Evolutionary conservation across 1,140 invertebrate species (phyloP).

Genomic region (Rhopalosiphum maidis): DNA sequence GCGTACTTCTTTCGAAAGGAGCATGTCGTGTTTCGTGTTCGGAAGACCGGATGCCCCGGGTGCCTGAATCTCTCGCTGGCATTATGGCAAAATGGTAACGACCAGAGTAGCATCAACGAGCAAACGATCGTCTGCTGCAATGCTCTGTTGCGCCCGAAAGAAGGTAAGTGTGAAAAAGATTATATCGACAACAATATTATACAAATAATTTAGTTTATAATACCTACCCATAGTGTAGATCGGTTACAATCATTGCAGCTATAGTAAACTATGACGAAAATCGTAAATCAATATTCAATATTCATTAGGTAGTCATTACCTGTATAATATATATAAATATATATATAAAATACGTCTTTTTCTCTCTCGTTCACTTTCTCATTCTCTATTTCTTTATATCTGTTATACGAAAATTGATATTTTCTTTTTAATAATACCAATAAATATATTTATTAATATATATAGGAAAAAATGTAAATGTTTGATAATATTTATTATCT

Average conservation of each 20-base stretch:
- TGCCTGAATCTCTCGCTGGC: not conserved
- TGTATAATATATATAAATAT: not conserved
- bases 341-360: not conserved
- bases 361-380: not conserved
- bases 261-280: not conserved
- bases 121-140: not conserved
- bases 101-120: not conserved
- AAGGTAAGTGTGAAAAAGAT: conserved; percentile 39
- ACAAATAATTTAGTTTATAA: not conserved
- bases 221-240: not conserved
- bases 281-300: not conserved
- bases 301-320: not conserved
- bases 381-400: not conserved
- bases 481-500: not conserved
- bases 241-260: not conserved
- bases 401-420: not conserved
- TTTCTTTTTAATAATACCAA: not conserved
- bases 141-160: conserved; percentile 51
- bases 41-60: not conserved
- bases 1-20: not conserved
- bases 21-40: not conserved
- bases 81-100: conserved; percentile 44
- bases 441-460: not conserved
- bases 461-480: not conserved
- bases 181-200: not conserved